Percentiles rank a stretch among this genome's conserved stretches.
Evolutionary conservation across 2,888 invertebrate species (phyloP).

Genomic region (Chaitophorus viminalis): DNA sequence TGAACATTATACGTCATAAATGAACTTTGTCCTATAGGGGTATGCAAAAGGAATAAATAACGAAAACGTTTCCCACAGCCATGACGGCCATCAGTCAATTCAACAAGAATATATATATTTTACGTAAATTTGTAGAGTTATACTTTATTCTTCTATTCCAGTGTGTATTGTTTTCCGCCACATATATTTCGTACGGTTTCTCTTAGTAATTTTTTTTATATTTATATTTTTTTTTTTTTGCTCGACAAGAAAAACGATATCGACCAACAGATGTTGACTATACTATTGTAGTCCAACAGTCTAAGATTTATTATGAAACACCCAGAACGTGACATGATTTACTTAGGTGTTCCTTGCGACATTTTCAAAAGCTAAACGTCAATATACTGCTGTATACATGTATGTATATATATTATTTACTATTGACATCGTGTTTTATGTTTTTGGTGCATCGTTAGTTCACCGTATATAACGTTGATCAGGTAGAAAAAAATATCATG

Average conservation of each 20-base stretch:
- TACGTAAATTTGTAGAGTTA: background rate
- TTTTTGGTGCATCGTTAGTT: background rate
- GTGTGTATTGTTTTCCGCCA: constrained; percentile 5
- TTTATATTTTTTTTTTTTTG: background rate
- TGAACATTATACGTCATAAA: background rate
- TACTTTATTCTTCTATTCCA: background rate
- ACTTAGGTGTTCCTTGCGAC: constrained; percentile 19
- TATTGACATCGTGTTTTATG: background rate
- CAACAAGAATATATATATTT: background rate
- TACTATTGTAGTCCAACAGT: background rate
- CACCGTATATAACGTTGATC: background rate
- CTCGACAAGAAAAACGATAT: constrained; percentile 3
- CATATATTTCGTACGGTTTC: background rate
- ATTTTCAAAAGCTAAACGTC: constrained; percentile 33
- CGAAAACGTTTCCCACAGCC: background rate
- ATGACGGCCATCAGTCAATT: background rate
- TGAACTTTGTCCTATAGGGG: background rate
- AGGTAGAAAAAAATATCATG: background rate
- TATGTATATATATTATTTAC: background rate
- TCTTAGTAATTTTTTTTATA: background rate
- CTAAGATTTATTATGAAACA: constrained; percentile 31
- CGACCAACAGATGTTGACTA: constrained; percentile 47
- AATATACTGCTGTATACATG: background rate
- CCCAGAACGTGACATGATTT: constrained; percentile 53
- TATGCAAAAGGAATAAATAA: background rate